Base-by-base conservation (phyloP, 2,113 vertebrate genomes). In the Chamaetylas fuelleborni region DNA sequence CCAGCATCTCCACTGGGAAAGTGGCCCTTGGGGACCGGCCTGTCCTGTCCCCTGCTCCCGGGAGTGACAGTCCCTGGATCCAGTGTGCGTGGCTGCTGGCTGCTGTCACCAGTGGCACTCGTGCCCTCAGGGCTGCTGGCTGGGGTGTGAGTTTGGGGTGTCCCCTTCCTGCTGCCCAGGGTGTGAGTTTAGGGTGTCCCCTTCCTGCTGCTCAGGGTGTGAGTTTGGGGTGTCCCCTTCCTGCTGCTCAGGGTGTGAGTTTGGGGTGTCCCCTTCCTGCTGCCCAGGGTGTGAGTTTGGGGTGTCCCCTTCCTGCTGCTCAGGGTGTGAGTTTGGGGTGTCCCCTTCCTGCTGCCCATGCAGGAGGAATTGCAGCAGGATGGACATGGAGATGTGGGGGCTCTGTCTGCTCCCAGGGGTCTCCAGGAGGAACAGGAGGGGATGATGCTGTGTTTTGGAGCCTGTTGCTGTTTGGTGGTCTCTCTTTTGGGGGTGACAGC, bases 321-420 rank as follows among this genome's bases (percentile, higher is more conserved):
- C 1, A 0, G 2, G 4, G 42, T 43, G 42, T 25, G 47, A 48
- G 22, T 76, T 80, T 48, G 57, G 62, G 57, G n/a, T 38, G 67
- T 73, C 50, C 45, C 70, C 17, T 28, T 60, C 57, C 15, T 28
- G 33, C 84, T 72, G 62, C 43, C 50, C 1, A 0, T 5, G 6
- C 9, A 14, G 9, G 51, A 14, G 20, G 42, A 40, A 56, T 2
- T 8, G 19, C 47, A 48, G 73, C 4, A 8, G 80, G 36, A 9
- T 65, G 66, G 20, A 15, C 1, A 0, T 7, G 48, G 71, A 51
- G 62, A 10, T 0, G 0, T 1, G 11, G 11, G 58, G 24, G 26
- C 40, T 90, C 48, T 50, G 31, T 47, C 42, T 66, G 33, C 53
- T 62, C 74, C 0, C 0, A n/a, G 61, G 31, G 47, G 31, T 36